A percentile compares a stretch with the other conserved stretches of the same genome.
Conservation (phyloP, 64 coral and sea anemone species). For the Porites australiensis region DNA sequence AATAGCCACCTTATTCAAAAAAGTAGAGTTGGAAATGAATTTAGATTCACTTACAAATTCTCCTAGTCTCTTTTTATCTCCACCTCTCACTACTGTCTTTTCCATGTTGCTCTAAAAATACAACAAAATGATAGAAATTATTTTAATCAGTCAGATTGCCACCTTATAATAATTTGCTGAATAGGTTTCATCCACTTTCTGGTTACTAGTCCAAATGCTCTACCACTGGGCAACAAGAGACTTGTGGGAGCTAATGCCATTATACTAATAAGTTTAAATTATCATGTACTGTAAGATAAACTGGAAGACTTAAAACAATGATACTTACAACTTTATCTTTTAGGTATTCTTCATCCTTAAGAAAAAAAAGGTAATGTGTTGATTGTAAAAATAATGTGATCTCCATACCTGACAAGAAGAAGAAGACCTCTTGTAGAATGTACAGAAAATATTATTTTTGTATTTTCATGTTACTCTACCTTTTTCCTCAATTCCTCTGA, state of each 20-base stretch:
- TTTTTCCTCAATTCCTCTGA: constrained; percentile 97
- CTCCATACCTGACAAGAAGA: too few species aligned
- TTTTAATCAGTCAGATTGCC: not conserved
- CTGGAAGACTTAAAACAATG: not conserved
- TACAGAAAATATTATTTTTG: too few species aligned
- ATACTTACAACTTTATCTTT: constrained; percentile 86
- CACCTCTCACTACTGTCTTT: constrained; percentile 81
- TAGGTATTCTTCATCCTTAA: constrained; percentile 96
- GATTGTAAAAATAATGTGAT: not conserved
- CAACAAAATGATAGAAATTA: not conserved
- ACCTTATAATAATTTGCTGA: too few species aligned
- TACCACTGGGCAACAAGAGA: too few species aligned
- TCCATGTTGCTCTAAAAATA: constrained; percentile 76
- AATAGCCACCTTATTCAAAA: not conserved
- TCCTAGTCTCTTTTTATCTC: constrained; percentile 88
- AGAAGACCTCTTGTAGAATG: too few species aligned
- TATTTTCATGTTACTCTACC: constrained; percentile 13
- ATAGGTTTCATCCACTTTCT: too few species aligned
- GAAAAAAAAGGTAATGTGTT: not conserved
- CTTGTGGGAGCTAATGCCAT: too few species aligned
- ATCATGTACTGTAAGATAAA: not conserved
- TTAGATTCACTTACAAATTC: constrained; percentile 77
- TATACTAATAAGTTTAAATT: too few species aligned
- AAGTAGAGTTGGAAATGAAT: not conserved
- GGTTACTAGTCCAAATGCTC: too few species aligned